Conservation (phyloP, 2,888 invertebrate species). For the Poecilus cupreus region DNA sequence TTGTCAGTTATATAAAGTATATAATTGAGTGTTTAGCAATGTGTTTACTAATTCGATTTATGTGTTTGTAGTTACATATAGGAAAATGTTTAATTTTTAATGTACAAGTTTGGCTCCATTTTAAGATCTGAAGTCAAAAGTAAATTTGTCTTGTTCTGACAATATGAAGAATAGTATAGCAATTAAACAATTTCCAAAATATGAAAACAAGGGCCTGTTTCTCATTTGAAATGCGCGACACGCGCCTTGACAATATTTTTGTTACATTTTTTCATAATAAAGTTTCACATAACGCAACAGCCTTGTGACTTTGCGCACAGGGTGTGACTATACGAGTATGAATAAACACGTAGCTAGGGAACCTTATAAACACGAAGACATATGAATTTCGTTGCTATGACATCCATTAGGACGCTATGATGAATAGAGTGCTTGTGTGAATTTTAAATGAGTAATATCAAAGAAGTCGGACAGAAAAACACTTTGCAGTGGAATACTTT, state of each 20-base stretch:
- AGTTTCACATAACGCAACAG: slow-evolving; percentile 13
- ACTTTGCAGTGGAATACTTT: not conserved
- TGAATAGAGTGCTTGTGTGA: slow-evolving; percentile 44
- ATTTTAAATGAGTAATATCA: slow-evolving; percentile 37
- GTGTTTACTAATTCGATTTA: too few species aligned
- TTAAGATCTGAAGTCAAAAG: too few species aligned
- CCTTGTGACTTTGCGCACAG: slow-evolving; percentile 29
- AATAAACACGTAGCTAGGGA: slow-evolving; percentile 42
- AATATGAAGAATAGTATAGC: too few species aligned
- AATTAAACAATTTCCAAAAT: too few species aligned
- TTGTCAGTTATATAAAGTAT: too few species aligned
- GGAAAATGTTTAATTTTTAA: too few species aligned
- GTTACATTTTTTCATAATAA: slow-evolving; percentile 44
- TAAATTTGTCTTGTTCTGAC: too few species aligned
- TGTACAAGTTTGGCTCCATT: too few species aligned
- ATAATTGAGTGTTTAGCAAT: too few species aligned
- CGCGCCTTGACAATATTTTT: slow-evolving; percentile 35
- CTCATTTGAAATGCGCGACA: slow-evolving; percentile 42
- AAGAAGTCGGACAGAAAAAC: slow-evolving; percentile 32
- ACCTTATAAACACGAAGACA: slow-evolving; percentile 44
- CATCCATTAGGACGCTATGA: slow-evolving; percentile 35
- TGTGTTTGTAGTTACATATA: too few species aligned
- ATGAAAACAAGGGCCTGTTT: too few species aligned
- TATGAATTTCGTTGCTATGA: slow-evolving; percentile 40
- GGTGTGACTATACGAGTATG: slow-evolving; percentile 20